Evolutionary conservation across 1,140 invertebrate species (phyloP), one percentile per base, ranked within the genome.

Genomic region (Hypothenemus hampei): DNA sequence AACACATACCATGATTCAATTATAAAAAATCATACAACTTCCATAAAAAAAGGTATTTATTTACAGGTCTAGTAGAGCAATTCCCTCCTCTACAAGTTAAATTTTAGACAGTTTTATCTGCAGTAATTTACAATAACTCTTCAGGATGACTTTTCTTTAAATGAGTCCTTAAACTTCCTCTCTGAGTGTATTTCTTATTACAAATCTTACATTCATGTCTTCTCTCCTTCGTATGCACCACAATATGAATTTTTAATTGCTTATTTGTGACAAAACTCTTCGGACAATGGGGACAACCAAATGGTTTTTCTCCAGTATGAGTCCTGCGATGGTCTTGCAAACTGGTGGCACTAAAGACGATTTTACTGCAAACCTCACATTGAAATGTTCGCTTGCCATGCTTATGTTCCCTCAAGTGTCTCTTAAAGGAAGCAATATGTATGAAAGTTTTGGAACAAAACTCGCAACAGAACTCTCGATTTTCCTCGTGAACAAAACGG

Each of bases 251-350:
- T 37, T 65, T 67, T 1, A 68, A 56, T 15, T 67, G 64, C 52
- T 59, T 65, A 24, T 67, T 63, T 6, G 65, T 43, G 8, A 50
- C 40, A 36, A 57, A 50, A 24, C 26, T 50, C 19, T 57, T 57
- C 2, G 7, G n/a, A 24, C 55, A 51, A 29, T 39, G 16, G 6
- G 55, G n/a, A 50, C 49, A 52, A n/a, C 13, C 18, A 46, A 40
- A 81, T 77, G 61, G 59, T 29, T 52, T 77, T 66, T 86, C 62
- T 3, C 59, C 57, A 0, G 62, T 61, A 36, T 63, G 62, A 33
- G 46, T 59, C 20, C 52, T 44, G 39, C 44, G 35, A 23, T 57
- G 47, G 22, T 57, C 55, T 7, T 44, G 46, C 11, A 57, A 22
- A 21, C 55, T 57, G 3, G 55, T 48, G 10, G 20, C 51, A 31